Conservation (phyloP, 2,113 vertebrate species). For the Talpa occidentalis region DNA sequence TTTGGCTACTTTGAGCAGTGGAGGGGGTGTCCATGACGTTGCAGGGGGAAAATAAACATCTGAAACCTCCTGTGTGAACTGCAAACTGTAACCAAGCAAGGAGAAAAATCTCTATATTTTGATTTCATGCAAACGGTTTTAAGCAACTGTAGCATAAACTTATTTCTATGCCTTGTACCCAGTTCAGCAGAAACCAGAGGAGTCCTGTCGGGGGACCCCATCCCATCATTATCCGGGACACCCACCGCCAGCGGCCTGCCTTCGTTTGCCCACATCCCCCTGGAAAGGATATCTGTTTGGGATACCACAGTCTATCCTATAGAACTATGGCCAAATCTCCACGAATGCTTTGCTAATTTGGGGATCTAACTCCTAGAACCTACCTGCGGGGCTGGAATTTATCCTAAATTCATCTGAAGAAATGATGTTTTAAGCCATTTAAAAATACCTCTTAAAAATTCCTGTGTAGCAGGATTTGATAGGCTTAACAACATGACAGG, state of each 20-base stretch:
- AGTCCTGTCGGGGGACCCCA: constrained; percentile 80
- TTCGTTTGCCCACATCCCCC: constrained; percentile 71
- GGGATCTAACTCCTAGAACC: constrained; percentile 74
- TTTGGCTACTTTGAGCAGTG: constrained; percentile 64
- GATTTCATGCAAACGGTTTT: constrained; percentile 49
- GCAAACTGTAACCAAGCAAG: constrained; percentile 77
- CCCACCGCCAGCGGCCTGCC: constrained; percentile 81
- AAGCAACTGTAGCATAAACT: constrained; percentile 83
- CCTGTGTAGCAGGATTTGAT: constrained; percentile 70
- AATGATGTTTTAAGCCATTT: constrained; percentile 67
- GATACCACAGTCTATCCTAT: constrained; percentile 61
- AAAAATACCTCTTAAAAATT: constrained; percentile 47
- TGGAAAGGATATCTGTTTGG: constrained; percentile 74
- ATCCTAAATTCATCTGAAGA: constrained; percentile 73
- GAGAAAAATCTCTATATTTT: not conserved
- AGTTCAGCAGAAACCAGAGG: constrained; percentile 73
- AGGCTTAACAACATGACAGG: constrained; percentile 82
- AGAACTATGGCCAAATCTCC: not conserved
- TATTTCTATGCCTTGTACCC: constrained; percentile 82
- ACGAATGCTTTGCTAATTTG: constrained; percentile 53
- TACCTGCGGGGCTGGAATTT: constrained; percentile 72
- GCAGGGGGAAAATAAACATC: constrained; percentile 66
- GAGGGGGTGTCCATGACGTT: constrained; percentile 81
- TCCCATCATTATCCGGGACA: constrained; percentile 76
- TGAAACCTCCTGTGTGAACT: constrained; percentile 78